phyloP scores from a whole-genome alignment of 1,140 invertebrate genomes.

The Mesaphorura yosii region DNA sequence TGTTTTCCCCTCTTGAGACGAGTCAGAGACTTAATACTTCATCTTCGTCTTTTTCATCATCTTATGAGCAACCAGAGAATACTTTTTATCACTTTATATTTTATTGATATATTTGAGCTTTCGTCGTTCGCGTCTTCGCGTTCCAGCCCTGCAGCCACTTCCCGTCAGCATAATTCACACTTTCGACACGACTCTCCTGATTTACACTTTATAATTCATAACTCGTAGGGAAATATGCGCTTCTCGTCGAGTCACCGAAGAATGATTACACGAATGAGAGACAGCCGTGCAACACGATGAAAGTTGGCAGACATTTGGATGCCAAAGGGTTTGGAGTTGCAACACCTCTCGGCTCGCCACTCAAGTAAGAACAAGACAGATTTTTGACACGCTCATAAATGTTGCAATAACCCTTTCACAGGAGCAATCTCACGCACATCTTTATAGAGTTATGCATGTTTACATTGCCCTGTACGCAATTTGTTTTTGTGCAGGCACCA shows the following conservation, averaged over 20 bases:
- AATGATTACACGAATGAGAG: constrained; percentile 89
- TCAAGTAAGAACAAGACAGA: constrained; percentile 55
- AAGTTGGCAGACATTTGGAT: constrained; percentile 81
- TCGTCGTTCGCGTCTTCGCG: too few species aligned
- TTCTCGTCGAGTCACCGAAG: constrained; percentile 83
- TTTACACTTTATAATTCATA: constrained; percentile 25
- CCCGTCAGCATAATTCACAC: neutral
- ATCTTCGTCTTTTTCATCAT: too few species aligned
- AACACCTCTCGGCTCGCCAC: constrained; percentile 74
- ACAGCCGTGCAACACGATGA: constrained; percentile 90
- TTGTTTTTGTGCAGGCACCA: constrained; percentile 53
- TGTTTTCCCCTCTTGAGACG: too few species aligned
- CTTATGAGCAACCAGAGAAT: too few species aligned
- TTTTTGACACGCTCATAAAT: neutral
- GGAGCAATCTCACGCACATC: too few species aligned
- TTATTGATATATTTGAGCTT: too few species aligned
- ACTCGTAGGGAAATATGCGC: constrained; percentile 66
- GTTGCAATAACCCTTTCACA: neutral
- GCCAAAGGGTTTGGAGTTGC: constrained; percentile 89
- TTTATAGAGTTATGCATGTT: neutral
- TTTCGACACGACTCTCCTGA: neutral
- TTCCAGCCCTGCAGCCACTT: too few species aligned
- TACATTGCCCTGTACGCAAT: neutral
- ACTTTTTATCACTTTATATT: too few species aligned
- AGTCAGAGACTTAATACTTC: too few species aligned